phyloP scores from a whole-genome alignment of 2,113 vertebrate genomes.

The Tamias sibiricus region DNA sequence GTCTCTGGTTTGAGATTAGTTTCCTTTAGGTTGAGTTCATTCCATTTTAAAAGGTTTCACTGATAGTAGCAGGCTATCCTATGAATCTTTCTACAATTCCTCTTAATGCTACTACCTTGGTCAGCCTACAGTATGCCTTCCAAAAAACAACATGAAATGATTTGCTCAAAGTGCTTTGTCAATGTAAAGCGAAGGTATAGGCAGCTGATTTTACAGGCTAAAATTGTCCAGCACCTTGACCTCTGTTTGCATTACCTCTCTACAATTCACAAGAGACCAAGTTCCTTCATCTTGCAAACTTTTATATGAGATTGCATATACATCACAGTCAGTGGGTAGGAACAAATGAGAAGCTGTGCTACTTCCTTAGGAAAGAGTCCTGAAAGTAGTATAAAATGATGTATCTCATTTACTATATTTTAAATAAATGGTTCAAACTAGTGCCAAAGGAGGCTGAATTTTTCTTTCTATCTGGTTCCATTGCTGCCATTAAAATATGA shows the following conservation, averaged over 20 bases:
- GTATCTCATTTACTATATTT: background rate
- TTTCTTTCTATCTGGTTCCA: no score
- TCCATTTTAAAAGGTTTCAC: background rate
- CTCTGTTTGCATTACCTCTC: background rate
- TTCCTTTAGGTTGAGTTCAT: background rate
- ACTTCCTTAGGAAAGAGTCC: background rate
- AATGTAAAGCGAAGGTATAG: background rate
- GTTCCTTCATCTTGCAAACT: background rate
- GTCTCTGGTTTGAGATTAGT: background rate
- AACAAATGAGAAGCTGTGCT: background rate
- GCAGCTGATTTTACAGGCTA: background rate
- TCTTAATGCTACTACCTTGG: background rate
- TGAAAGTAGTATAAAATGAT: background rate
- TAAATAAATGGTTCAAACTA: background rate
- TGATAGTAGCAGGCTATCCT: background rate
- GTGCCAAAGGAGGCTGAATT: no score
- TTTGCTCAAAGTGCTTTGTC: background rate
- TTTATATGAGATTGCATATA: background rate
- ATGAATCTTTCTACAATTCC: background rate
- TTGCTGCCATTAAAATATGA: background rate
- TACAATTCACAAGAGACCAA: background rate
- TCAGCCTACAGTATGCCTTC: background rate
- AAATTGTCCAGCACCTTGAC: background rate
- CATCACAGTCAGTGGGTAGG: background rate
- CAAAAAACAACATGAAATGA: background rate